phyloP scores from a whole-genome alignment of 2,113 vertebrate species.

The Ptilonorhynchus violaceus region DNA sequence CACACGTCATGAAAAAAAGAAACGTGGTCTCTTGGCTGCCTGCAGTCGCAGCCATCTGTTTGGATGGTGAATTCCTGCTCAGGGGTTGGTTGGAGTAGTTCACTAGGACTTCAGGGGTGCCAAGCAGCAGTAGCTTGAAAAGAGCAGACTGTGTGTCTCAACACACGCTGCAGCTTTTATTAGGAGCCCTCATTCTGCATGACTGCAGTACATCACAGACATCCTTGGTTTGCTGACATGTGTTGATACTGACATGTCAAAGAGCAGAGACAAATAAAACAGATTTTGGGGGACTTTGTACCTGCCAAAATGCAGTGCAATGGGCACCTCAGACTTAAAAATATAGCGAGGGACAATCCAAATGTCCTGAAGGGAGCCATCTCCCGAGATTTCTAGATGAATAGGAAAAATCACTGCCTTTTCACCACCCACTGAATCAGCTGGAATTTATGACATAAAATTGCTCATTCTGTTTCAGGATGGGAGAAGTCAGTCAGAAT shows the following conservation, averaged over 20 bases:
- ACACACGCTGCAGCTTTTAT: background rate
- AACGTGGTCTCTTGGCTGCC: conserved; percentile 51
- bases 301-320: background rate
- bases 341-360: background rate
- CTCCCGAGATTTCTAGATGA: background rate
- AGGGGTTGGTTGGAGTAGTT: conserved; percentile 62
- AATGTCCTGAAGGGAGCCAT: background rate
- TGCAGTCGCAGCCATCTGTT: conserved; percentile 70
- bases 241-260: background rate
- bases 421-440: background rate
- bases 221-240: background rate
- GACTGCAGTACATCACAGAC: background rate
- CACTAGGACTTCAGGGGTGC: conserved; percentile 45
- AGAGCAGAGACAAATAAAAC: background rate
- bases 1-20: background rate
- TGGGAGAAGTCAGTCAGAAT: conserved; percentile 3
- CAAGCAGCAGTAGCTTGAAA: conserved; percentile 56
- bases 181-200: background rate
- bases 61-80: conserved; percentile 58
- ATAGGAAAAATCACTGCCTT: background rate
- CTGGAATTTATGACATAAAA: background rate
- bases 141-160: conserved; percentile 46
- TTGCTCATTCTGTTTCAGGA: background rate
- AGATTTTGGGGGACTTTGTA: background rate
- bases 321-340: background rate